phyloP scores from a whole-genome alignment of 2,113 vertebrate genomes.

The Corydoras maculifer region DNA sequence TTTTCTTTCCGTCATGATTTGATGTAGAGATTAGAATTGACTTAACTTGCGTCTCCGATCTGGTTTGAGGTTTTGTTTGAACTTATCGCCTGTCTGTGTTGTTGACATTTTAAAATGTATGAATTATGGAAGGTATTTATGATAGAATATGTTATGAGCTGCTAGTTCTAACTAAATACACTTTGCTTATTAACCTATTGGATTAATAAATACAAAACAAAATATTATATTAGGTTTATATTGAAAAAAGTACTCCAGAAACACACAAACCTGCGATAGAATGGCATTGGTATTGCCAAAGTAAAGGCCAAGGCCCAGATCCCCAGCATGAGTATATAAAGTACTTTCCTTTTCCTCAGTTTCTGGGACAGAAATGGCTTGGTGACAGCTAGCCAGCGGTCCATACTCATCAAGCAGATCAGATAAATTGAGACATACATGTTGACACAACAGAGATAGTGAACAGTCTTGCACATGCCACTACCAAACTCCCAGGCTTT shows the following conservation, averaged over 20 bases:
- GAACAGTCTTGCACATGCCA: conserved; percentile 70
- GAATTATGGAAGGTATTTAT: too few species aligned
- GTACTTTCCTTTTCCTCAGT: conserved; percentile 66
- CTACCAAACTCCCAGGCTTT: conserved; percentile 72
- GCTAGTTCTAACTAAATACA: too few species aligned
- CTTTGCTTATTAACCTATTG: too few species aligned
- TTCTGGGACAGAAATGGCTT: conserved; percentile 74
- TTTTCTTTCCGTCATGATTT: too few species aligned
- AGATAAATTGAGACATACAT: conserved; percentile 87
- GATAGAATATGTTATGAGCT: too few species aligned
- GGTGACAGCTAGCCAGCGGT: conserved; percentile 77
- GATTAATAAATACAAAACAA: not conserved
- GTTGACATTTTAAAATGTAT: too few species aligned
- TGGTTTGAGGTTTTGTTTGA: too few species aligned
- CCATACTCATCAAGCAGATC: conserved; percentile 80
- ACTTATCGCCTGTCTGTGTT: too few species aligned
- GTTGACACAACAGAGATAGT: conserved; percentile 77
- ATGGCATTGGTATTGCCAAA: conserved; percentile 71
- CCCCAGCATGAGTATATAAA: conserved; percentile 61
- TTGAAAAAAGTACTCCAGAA: not conserved
- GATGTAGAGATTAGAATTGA: too few species aligned
- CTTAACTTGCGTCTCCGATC: too few species aligned
- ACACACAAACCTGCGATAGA: conserved; percentile 69
- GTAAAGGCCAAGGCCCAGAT: conserved; percentile 72
- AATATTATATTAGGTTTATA: not conserved